Conservation (phyloP, 2,113 vertebrate species). For the Nannospalax galili region DNA sequence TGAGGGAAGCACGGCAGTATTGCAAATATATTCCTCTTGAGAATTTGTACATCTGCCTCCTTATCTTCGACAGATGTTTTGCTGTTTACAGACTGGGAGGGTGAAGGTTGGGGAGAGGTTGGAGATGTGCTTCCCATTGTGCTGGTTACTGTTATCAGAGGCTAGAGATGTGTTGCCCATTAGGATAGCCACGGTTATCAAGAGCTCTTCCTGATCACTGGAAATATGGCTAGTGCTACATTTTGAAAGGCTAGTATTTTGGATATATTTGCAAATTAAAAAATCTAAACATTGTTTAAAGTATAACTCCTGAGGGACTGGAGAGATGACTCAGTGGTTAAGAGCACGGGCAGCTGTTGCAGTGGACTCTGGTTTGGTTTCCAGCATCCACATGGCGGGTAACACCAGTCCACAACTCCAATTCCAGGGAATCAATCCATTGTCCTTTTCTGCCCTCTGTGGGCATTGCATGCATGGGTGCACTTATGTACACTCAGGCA, state of each 20-base stretch:
- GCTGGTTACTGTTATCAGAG: not conserved
- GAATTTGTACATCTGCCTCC: not conserved
- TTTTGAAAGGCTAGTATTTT: constrained; percentile 6
- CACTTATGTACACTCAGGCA: too few species aligned
- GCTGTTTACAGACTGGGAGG: not conserved
- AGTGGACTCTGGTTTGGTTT: too few species aligned
- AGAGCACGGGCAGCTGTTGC: too few species aligned
- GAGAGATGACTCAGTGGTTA: too few species aligned
- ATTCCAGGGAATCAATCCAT: too few species aligned
- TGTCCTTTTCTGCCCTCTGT: too few species aligned
- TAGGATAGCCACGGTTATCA: not conserved
- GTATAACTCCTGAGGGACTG: not conserved
- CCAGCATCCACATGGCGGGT: too few species aligned
- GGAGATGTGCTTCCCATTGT: not conserved
- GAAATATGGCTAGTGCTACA: not conserved
- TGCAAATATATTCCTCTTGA: not conserved
- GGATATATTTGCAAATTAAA: constrained; percentile 16
- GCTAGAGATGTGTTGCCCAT: not conserved
- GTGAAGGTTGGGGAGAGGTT: not conserved
- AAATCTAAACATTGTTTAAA: not conserved
- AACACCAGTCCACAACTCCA: too few species aligned
- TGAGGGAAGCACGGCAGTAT: not conserved
- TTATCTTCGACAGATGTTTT: not conserved
- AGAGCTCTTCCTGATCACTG: not conserved
- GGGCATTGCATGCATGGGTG: too few species aligned